Conservation (phyloP, 2,113 vertebrate species). For the Melospiza melodia region DNA sequence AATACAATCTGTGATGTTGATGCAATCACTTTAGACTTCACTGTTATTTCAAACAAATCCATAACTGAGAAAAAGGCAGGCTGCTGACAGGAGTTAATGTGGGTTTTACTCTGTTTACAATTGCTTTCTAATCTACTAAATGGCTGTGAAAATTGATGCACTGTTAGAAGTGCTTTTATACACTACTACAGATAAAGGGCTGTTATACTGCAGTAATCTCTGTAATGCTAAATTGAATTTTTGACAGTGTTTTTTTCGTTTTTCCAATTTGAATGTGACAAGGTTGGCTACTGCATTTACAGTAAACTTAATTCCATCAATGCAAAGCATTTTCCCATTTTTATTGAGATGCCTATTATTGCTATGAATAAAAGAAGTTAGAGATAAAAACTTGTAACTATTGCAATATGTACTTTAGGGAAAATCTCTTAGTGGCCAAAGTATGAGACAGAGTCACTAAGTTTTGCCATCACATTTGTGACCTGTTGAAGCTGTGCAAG, state of each 20-base stretch:
- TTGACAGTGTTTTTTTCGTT: constrained; percentile 52
- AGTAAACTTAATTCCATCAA: constrained; percentile 61
- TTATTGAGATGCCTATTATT: constrained; percentile 46
- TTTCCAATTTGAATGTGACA: constrained; percentile 61
- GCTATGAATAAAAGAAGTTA: not conserved
- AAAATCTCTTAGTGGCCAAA: not conserved
- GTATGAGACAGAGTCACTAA: not conserved
- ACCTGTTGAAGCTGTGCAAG: not conserved
- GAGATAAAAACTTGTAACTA: not conserved
- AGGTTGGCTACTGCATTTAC: constrained; percentile 49
- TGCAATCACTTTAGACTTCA: constrained; percentile 74
- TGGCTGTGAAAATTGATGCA: constrained; percentile 83
- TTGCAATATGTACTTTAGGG: not conserved
- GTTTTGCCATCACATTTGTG: not conserved
- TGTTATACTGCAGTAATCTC: constrained; percentile 68
- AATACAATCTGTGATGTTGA: constrained; percentile 72
- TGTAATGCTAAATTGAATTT: constrained; percentile 76
- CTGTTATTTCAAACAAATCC: constrained; percentile 80
- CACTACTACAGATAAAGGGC: constrained; percentile 69
- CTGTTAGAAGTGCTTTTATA: constrained; percentile 77
- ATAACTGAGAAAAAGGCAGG: constrained; percentile 78
- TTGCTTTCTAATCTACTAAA: constrained; percentile 86
- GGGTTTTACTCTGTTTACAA: constrained; percentile 81
- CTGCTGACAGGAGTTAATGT: constrained; percentile 82
- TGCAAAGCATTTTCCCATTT: constrained; percentile 17